phyloP scores from a whole-genome alignment of 2,888 invertebrate genomes.

The Bugula neritina region DNA sequence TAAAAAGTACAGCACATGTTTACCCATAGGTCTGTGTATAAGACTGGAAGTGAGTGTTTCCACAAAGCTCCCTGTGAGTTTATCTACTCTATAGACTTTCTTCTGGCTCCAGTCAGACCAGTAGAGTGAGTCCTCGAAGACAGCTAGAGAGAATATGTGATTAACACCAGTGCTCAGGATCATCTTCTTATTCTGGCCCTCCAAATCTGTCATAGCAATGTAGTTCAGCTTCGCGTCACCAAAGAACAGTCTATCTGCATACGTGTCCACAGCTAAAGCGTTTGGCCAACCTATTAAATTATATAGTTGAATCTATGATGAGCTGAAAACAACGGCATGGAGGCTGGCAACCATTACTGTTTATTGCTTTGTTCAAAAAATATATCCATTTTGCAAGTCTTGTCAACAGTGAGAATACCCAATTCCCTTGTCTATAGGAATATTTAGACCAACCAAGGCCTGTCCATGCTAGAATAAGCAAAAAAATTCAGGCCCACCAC shows the following conservation, averaged over 20 bases:
- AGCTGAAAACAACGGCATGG: too few species aligned
- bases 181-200: constrained; percentile 71
- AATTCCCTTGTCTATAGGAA: too few species aligned
- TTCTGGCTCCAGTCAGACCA: constrained; percentile 99
- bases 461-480: too few species aligned
- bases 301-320: too few species aligned
- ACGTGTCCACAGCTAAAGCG: constrained; percentile 90
- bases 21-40: constrained; percentile 79
- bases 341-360: too few species aligned
- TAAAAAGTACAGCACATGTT: too few species aligned
- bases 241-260: constrained; percentile 90
- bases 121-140: constrained; percentile 80
- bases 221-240: constrained; percentile 97
- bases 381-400: too few species aligned
- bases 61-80: constrained; percentile 68
- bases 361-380: too few species aligned
- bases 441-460: too few species aligned
- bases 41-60: constrained; percentile 36
- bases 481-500: too few species aligned
- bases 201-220: constrained; percentile 81
- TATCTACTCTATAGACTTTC: constrained; percentile 82
- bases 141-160: constrained; percentile 72
- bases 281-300: constrained; percentile 85
- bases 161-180: constrained; percentile 64
- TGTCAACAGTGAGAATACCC: too few species aligned